phyloP scores from a whole-genome alignment of 2,797 vertebrate species.

The Phoeniculus purpureus region DNA sequence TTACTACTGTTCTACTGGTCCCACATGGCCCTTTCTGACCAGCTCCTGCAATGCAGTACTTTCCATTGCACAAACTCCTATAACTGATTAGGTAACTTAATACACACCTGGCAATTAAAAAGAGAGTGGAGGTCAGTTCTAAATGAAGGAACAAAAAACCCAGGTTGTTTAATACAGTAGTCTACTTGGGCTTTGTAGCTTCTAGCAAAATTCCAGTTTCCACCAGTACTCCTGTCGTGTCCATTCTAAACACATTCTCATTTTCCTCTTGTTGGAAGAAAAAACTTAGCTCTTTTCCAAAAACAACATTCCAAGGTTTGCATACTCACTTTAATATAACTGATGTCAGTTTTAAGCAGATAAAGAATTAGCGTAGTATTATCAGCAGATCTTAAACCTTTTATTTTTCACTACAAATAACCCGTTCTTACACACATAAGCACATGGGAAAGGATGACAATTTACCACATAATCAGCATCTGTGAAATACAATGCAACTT shows the following conservation, averaged over 20 bases:
- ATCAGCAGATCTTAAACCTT: background rate
- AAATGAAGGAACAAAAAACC: background rate
- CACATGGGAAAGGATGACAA: background rate
- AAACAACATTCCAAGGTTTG: background rate
- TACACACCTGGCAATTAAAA: background rate
- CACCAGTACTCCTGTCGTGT: background rate
- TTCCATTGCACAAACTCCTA: background rate
- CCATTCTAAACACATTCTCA: background rate
- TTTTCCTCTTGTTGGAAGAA: background rate
- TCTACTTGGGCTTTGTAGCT: background rate
- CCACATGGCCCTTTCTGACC: background rate
- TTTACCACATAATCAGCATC: background rate
- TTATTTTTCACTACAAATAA: background rate
- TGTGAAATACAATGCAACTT: background rate
- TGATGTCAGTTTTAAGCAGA: background rate
- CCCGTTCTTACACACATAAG: background rate
- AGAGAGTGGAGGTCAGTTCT: background rate
- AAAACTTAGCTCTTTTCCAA: background rate
- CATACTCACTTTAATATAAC: background rate
- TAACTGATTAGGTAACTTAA: background rate
- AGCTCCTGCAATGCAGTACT: background rate
- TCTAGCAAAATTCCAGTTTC: slow-evolving; percentile 17
- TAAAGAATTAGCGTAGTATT: background rate
- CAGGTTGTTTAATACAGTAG: background rate
- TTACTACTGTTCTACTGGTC: background rate